Evolutionary conservation across 2,797 vertebrate genomes (phyloP).

Genomic region (Lophotriccus pileatus): DNA sequence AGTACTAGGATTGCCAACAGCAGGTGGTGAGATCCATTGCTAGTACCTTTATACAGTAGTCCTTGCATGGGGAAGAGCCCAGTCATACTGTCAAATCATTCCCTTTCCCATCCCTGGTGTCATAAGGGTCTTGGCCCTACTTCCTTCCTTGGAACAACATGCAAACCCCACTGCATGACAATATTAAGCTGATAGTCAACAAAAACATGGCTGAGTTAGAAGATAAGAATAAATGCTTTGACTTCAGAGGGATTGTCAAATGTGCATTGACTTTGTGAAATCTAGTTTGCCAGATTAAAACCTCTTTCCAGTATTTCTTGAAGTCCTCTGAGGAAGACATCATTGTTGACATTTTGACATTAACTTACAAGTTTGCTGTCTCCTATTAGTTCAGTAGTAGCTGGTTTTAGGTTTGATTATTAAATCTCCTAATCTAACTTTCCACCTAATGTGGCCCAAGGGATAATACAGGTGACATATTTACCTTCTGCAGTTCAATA

Average conservation of each 20-base stretch:
- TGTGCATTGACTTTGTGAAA: rapidly evolving
- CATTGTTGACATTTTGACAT: not conserved
- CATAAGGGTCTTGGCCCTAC: not conserved
- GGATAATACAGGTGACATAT: not conserved
- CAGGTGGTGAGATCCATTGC: not conserved
- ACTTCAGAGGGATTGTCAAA: not conserved
- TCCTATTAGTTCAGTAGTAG: not conserved
- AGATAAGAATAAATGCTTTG: not conserved
- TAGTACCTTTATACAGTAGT: no score
- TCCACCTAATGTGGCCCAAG: not conserved
- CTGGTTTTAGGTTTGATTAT: not conserved
- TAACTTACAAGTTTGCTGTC: not conserved
- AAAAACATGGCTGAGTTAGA: not conserved
- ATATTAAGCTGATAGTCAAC: not conserved
- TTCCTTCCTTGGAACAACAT: not conserved
- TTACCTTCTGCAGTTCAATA: not conserved
- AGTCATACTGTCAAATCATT: not conserved
- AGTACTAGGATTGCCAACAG: not conserved
- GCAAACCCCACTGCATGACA: not conserved
- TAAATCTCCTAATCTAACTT: not conserved
- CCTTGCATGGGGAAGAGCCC: not conserved
- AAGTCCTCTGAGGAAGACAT: not conserved
- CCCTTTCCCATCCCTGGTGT: not conserved
- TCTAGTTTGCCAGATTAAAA: not conserved
- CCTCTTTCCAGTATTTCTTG: not conserved